A percentile compares a stretch with the other conserved stretches of the same genome.
Conservation (phyloP, 2,113 vertebrate species). For the Lamprologus sp. region DNA sequence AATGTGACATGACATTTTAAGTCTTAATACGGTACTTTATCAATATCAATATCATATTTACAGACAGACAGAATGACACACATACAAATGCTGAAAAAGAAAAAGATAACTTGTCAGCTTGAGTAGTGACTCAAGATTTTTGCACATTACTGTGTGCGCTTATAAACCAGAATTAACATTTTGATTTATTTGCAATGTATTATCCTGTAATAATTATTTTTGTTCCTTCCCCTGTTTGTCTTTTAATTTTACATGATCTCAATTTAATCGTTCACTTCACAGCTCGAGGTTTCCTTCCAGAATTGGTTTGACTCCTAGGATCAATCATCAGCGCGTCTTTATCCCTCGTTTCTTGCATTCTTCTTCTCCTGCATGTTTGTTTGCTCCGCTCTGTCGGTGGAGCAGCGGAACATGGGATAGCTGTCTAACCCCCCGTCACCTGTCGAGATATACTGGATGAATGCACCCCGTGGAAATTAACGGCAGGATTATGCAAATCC, state of each 20-base stretch:
- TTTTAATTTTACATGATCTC: background rate
- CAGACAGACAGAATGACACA: background rate
- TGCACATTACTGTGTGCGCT: background rate
- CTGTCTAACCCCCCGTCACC: slow-evolving; percentile 52
- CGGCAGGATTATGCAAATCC: slow-evolving; percentile 67
- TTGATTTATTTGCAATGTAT: background rate
- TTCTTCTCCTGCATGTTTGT: background rate
- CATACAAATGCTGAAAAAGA: background rate
- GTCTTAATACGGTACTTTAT: background rate
- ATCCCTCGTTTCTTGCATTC: background rate
- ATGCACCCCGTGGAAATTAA: slow-evolving; percentile 52
- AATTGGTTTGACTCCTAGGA: background rate
- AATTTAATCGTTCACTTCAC: background rate
- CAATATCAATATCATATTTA: fast-evolving
- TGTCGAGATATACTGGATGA: slow-evolving; percentile 40
- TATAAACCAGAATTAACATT: background rate
- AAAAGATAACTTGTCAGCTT: background rate
- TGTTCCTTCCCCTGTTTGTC: background rate
- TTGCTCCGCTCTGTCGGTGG: background rate
- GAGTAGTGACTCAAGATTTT: background rate
- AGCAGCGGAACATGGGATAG: slow-evolving; percentile 36
- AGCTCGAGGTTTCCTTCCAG: background rate
- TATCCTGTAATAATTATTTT: background rate
- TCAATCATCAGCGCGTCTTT: background rate
- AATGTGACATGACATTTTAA: background rate